Conservation (phyloP, 2,113 vertebrate genomes). For the Osmerus eperlanus region DNA sequence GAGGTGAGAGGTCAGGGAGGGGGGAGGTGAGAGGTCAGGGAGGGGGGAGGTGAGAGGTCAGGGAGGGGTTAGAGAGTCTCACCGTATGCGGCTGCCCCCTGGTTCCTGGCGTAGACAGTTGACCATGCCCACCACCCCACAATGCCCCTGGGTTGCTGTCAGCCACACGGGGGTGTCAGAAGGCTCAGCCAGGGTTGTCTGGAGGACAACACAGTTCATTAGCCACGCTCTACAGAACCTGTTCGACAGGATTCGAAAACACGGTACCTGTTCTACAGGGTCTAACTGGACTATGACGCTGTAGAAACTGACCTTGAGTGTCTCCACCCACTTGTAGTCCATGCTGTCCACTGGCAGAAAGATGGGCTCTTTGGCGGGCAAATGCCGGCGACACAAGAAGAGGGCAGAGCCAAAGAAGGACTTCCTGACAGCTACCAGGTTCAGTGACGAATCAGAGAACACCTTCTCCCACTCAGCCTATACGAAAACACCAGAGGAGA, state of each 20-base stretch:
- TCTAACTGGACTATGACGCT: neutral
- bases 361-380: conserved; percentile 56
- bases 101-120: conserved; percentile 92
- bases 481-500: neutral
- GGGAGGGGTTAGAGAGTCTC: neutral
- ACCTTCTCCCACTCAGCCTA: conserved; percentile 85
- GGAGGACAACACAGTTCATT: conserved; percentile 3
- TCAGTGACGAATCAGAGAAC: conserved; percentile 70
- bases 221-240: neutral
- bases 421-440: conserved; percentile 75
- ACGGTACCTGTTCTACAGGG: neutral
- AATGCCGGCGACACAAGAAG: conserved; percentile 78
- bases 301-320: conserved; percentile 79
- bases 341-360: conserved; percentile 79
- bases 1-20: no score
- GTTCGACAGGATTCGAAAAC: neutral
- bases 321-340: conserved; percentile 86
- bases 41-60: neutral
- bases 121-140: conserved; percentile 90
- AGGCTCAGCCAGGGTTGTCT: conserved; percentile 66
- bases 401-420: conserved; percentile 87
- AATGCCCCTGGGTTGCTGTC: conserved; percentile 74
- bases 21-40: no score
- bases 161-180: conserved; percentile 82
- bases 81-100: conserved; percentile 87